Conservation (phyloP, 1,140 invertebrate species). For the Pseudoatta argentina region DNA sequence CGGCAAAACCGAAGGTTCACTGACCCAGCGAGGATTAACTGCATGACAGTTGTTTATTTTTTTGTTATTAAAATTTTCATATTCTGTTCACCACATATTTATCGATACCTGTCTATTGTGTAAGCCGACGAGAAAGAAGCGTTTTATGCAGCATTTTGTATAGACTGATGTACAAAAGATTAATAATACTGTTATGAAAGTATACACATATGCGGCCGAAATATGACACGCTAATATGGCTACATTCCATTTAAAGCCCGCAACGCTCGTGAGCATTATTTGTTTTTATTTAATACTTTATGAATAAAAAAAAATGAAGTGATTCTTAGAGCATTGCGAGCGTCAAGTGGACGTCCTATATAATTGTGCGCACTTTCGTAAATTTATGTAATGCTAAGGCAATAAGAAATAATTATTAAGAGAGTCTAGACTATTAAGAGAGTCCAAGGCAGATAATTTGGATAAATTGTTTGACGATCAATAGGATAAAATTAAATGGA, state of each 20-base stretch:
- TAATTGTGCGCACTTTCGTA: background rate
- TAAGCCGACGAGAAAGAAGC: background rate
- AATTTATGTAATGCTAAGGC: conserved; percentile 12
- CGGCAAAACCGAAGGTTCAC: conserved; percentile 90
- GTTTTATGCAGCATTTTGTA: conserved; percentile 50
- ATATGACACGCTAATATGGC: background rate
- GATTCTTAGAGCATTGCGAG: no score
- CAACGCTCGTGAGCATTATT: no score
- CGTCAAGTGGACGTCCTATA: background rate
- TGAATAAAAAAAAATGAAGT: no score
- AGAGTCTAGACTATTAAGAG: background rate
- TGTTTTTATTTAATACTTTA: no score
- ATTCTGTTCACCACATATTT: conserved; percentile 24
- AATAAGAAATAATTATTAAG: background rate
- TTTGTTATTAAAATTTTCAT: conserved; percentile 64
- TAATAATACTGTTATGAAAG: conserved; percentile 55
- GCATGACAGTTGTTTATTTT: conserved; percentile 22
- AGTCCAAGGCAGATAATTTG: background rate
- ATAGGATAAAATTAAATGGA: background rate
- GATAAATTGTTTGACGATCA: background rate
- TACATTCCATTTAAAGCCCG: no score
- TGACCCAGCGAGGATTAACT: conserved; percentile 69
- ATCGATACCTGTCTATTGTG: background rate
- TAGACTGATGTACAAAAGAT: conserved; percentile 49
- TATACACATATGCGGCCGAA: background rate